Conservation (phyloP, 2,797 vertebrate species). For the Dicrostonyx torquatus region DNA sequence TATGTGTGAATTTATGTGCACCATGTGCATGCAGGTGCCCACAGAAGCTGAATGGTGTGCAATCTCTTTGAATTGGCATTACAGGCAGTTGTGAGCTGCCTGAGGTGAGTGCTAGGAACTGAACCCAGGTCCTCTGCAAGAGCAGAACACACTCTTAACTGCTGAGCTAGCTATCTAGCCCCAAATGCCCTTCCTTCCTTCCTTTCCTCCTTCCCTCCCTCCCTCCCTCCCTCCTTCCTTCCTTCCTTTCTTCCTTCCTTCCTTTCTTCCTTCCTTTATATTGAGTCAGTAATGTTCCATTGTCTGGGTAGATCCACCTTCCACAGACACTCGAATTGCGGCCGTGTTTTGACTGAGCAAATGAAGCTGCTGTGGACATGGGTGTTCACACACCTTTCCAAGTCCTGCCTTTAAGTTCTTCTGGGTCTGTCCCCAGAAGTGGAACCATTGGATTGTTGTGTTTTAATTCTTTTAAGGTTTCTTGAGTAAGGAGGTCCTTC, state of each 20-base stretch:
- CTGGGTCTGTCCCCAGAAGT: not conserved
- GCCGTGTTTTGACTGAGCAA: accelerated
- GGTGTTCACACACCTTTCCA: not conserved
- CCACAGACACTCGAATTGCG: accelerated
- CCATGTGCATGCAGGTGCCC: not conserved
- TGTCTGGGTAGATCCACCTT: accelerated
- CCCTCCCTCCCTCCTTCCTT: no score
- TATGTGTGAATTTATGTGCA: not conserved
- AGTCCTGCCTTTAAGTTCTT: no score
- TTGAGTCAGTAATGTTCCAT: accelerated
- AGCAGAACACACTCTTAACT: not conserved
- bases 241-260: no score
- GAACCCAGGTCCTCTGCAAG: not conserved
- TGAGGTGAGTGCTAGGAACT: not conserved
- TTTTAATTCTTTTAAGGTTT: not conserved
- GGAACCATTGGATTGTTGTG: not conserved
- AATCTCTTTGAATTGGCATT: not conserved
- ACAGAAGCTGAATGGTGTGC: not conserved
- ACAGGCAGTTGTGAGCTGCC: not conserved
- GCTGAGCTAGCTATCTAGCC: not conserved
- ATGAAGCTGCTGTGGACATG: accelerated
- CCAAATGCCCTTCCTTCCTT: no score
- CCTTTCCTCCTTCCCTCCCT: no score
- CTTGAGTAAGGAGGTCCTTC: not conserved
- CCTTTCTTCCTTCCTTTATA: not conserved